A percentile compares a stretch with the other conserved stretches of the same genome.
phyloP scores from a whole-genome alignment of 2,888 invertebrate genomes.

The Pseudeuparius sepicola region DNA sequence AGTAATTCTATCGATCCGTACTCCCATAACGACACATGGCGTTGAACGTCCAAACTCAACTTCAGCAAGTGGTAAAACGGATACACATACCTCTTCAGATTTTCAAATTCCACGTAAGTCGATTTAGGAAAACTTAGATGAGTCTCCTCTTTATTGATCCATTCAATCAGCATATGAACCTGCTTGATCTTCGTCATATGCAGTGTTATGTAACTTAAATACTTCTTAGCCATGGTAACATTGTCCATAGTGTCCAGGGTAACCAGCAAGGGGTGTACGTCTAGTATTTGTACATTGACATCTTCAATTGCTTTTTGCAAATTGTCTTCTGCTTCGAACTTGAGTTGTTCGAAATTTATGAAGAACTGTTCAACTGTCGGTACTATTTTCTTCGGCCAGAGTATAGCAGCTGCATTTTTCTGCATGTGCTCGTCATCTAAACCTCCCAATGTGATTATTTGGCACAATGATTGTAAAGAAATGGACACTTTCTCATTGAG shows the following conservation, averaged over 20 bases:
- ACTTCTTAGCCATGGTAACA: conserved; percentile 61
- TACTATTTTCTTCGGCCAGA: conserved; percentile 70
- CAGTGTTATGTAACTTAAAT: conserved; percentile 61
- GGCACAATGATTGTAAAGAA: conserved; percentile 54
- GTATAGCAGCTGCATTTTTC: conserved; percentile 66
- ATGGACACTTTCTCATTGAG: conserved; percentile 57
- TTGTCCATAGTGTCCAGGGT: conserved; percentile 79
- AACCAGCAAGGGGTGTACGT: conserved; percentile 63
- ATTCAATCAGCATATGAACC: conserved; percentile 63
- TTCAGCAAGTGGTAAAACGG: conserved; percentile 63
- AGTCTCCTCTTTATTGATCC: conserved; percentile 84
- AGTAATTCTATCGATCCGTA: conserved; percentile 84
- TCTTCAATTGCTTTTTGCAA: conserved; percentile 58
- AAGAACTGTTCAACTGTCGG: conserved; percentile 73
- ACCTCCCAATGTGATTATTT: conserved; percentile 65
- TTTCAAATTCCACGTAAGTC: conserved; percentile 68
- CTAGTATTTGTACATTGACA: conserved; percentile 59
- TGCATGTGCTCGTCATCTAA: conserved; percentile 63
- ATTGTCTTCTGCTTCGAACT: conserved; percentile 74
- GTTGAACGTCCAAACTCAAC: conserved; percentile 60
- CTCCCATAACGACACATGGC: conserved; percentile 77
- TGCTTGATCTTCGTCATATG: conserved; percentile 64
- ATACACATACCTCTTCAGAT: conserved; percentile 60
- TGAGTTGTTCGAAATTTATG: conserved; percentile 63
- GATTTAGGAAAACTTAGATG: conserved; percentile 77